These are phyloP conservation scores for Melanitta fusca DNA, from an alignment of 2,797 vertebrate genomes.

Conservation along the genomic window DNA sequence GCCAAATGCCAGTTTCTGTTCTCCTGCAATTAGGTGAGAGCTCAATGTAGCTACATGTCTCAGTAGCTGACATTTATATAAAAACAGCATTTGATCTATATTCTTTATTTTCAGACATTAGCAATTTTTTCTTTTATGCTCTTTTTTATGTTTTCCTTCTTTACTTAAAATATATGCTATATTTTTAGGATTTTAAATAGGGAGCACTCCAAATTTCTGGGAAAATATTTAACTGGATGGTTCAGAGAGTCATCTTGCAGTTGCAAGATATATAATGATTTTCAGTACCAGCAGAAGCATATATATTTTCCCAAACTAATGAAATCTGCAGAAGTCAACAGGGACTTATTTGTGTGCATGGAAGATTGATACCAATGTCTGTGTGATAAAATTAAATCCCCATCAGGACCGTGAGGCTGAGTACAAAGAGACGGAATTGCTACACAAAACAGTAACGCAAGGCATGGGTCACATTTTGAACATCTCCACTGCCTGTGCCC, in stretches of 20 bases:
- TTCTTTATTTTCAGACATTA: neutral
- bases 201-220: neutral
- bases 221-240: neutral
- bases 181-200: constrained; percentile 16
- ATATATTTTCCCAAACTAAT: neutral
- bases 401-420: neutral
- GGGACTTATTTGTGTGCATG: neutral
- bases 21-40: neutral
- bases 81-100: neutral
- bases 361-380: neutral
- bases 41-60: neutral
- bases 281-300: neutral
- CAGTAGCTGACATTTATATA: neutral
- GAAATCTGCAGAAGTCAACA: neutral
- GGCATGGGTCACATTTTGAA: rapidly evolving
- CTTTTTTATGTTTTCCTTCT: neutral
- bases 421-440: neutral
- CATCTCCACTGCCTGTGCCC: neutral
- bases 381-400: neutral
- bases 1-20: constrained; percentile 18
- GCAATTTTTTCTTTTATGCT: neutral
- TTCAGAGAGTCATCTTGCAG: neutral
- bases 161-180: neutral
- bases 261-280: neutral
- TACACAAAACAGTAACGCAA: rapidly evolving